Evolutionary conservation across 2,113 vertebrate species (phyloP).

Genomic region (Pristiophorus japonicus): DNA sequence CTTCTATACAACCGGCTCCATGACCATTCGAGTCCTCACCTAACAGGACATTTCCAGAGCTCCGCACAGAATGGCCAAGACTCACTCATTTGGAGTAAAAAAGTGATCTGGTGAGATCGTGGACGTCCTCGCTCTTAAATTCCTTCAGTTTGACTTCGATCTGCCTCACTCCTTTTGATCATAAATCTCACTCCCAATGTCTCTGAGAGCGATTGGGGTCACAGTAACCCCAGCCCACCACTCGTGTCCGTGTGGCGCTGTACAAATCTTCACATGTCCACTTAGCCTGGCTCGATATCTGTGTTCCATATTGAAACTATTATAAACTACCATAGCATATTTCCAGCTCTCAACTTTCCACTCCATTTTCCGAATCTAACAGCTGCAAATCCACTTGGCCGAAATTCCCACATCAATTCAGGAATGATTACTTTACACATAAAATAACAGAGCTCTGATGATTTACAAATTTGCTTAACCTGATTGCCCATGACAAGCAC

Average conservation of each 20-base stretch:
- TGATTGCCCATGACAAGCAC: background rate
- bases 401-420: constrained; percentile 32
- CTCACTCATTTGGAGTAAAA: background rate
- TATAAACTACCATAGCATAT: background rate
- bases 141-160: background rate
- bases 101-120: background rate
- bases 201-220: background rate
- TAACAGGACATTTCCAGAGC: background rate
- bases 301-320: constrained; percentile 13
- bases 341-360: background rate
- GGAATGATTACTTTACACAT: constrained; percentile 30
- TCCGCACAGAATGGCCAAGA: background rate
- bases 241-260: background rate
- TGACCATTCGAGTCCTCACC: background rate
- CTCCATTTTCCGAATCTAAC: background rate
- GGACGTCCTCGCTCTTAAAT: background rate
- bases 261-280: background rate
- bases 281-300: background rate
- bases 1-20: background rate
- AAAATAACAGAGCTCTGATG: background rate
- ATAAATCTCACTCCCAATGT: background rate
- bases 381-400: constrained; percentile 27
- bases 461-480: constrained; percentile 15
- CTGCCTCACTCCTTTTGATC: background rate
- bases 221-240: background rate